Percentiles rank a stretch among this genome's conserved stretches.
These are phyloP conservation scores for Uromys caudimaculatus DNA, from an alignment of 2,797 vertebrate species.

Conservation along the genomic window DNA sequence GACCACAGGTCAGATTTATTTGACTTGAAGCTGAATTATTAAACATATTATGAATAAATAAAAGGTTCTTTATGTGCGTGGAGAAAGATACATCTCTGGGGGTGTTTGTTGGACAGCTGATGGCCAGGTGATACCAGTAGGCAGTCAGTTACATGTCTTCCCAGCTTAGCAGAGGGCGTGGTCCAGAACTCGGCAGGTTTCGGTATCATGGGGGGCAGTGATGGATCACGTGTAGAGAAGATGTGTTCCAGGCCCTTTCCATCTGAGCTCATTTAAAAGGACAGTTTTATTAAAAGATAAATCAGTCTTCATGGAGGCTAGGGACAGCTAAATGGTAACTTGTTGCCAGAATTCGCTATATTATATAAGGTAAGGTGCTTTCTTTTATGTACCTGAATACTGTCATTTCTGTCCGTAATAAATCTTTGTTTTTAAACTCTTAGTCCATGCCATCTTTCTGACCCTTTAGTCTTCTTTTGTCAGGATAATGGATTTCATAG, in stretches of 20 bases:
- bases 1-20: neutral
- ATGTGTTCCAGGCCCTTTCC: neutral
- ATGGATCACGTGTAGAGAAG: neutral
- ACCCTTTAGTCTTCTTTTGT: neutral
- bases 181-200: neutral
- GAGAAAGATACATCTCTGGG: neutral
- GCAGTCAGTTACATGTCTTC: neutral
- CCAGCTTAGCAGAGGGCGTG: neutral
- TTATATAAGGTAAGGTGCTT: neutral
- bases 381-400: neutral
- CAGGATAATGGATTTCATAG: neutral
- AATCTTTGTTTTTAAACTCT: neutral
- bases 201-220: neutral
- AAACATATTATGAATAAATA: neutral
- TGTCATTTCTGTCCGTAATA: constrained; percentile 5
- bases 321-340: neutral
- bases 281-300: neutral
- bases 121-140: neutral
- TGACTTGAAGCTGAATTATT: neutral
- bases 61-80: neutral
- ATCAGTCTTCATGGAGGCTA: neutral
- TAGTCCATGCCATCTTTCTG: neutral
- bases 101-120: neutral
- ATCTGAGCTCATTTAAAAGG: neutral
- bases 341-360: neutral